These are phyloP conservation scores for Crenuchus spilurus DNA, from an alignment of 2,797 vertebrate species.

Conservation along the genomic window DNA sequence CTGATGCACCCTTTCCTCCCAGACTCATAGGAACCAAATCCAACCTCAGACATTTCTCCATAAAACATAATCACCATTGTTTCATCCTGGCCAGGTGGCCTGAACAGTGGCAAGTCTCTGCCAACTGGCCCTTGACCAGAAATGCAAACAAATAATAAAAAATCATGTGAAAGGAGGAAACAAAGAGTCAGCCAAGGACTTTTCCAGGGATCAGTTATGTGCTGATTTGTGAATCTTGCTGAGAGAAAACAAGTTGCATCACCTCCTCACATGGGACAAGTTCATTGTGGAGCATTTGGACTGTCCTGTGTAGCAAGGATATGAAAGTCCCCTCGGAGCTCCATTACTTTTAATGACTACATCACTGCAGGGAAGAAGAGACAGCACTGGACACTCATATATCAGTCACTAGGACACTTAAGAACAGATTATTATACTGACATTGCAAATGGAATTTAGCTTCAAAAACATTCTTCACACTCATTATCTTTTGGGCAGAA, in stretches of 20 bases:
- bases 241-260: slow-evolving; percentile 31
- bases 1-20: not conserved
- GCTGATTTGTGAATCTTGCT: slow-evolving; percentile 6
- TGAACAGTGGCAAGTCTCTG: slow-evolving; percentile 1
- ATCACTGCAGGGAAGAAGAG: slow-evolving; percentile 3
- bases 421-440: not conserved
- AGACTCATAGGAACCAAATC: slow-evolving; percentile 6
- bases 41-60: not conserved
- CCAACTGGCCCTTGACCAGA: slow-evolving; percentile 34
- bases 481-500: too few relatives aligned
- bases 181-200: slow-evolving; percentile 14
- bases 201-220: slow-evolving; percentile 16
- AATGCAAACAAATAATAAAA: not conserved
- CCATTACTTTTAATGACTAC: not conserved
- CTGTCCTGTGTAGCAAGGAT: not conserved
- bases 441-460: too few relatives aligned
- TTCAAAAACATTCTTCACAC: too few relatives aligned
- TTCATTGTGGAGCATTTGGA: not conserved
- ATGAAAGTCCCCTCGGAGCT: not conserved
- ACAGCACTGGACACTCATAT: not conserved
- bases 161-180: slow-evolving; percentile 15
- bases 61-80: slow-evolving; percentile 20
- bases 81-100: slow-evolving; percentile 15
- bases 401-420: not conserved
- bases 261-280: not conserved